phyloP scores from a whole-genome alignment of 92 coral and sea anemone species.

The Scolanthus callimorphus region DNA sequence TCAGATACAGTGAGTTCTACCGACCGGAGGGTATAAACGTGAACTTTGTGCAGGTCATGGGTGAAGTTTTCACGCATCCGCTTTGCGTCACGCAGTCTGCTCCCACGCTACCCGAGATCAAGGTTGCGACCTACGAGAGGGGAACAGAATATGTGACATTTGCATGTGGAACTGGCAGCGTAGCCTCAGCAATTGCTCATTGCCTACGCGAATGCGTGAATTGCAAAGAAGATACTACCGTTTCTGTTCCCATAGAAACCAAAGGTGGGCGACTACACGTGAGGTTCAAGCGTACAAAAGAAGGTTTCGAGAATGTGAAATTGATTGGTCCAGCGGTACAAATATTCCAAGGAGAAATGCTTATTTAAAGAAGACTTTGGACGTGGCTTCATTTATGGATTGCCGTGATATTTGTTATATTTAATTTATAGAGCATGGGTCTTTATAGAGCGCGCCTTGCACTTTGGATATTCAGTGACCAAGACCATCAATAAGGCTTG shows the following conservation, averaged over 20 bases:
- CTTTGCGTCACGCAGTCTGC: background rate
- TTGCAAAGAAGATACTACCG: background rate
- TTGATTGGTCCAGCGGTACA: constrained; percentile 1
- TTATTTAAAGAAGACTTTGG: too few relatives aligned
- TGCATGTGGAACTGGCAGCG: constrained; percentile 7
- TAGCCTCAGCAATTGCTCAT: constrained; percentile 5
- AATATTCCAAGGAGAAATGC: constrained; percentile 5
- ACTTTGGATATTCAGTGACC: too few relatives aligned
- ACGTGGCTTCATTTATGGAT: too few relatives aligned
- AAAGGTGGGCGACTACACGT: constrained; percentile 1
- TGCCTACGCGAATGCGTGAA: background rate
- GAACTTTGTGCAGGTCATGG: background rate
- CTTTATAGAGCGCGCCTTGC: too few relatives aligned
- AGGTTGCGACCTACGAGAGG: constrained; percentile 3
- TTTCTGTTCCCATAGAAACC: background rate
- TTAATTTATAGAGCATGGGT: too few relatives aligned
- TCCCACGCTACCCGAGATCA: background rate
- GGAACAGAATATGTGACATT: constrained; percentile 3
- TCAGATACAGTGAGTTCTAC: background rate
- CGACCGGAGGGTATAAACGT: background rate
- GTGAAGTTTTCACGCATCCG: background rate
- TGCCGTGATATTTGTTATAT: too few relatives aligned
- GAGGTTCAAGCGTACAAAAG: background rate
- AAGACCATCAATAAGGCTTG: too few relatives aligned
- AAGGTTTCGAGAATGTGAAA: background rate